A percentile compares a stretch with the other conserved stretches of the same genome.
Conservation (phyloP, 2,113 vertebrate species). For the Cairina moschata region DNA sequence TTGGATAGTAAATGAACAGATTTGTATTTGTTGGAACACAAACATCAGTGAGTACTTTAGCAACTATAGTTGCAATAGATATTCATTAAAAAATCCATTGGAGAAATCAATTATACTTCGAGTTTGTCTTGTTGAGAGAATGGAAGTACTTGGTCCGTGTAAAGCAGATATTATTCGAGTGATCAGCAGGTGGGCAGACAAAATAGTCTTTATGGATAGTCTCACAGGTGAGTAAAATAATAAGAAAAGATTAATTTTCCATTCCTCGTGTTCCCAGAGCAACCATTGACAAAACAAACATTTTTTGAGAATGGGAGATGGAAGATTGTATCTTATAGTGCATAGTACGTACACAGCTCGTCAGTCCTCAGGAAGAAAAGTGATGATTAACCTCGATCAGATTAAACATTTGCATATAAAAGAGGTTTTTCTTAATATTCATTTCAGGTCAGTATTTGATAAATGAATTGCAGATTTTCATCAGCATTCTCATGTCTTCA, state of each 20-base stretch:
- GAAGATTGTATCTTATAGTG: not conserved
- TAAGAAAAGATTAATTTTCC: constrained; percentile 49
- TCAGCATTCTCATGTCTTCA: constrained; percentile 37
- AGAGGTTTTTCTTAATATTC: constrained; percentile 59
- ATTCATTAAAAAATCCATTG: constrained; percentile 66
- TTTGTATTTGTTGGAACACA: constrained; percentile 51
- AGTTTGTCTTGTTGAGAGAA: constrained; percentile 33
- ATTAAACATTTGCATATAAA: constrained; percentile 63
- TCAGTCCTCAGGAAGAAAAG: constrained; percentile 7
- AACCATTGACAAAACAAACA: constrained; percentile 13
- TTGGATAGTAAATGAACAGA: constrained; percentile 6
- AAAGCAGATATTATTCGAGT: not conserved
- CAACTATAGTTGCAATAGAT: constrained; percentile 25
- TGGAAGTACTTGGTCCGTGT: not conserved
- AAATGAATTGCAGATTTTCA: constrained; percentile 58
- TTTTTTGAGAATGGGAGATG: not conserved
- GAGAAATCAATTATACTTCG: constrained; percentile 69
- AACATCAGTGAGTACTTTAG: constrained; percentile 27
- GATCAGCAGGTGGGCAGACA: constrained; percentile 36
- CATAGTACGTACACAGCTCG: not conserved
- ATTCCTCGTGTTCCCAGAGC: not conserved
- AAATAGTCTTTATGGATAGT: constrained; percentile 17
- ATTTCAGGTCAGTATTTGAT: constrained; percentile 66
- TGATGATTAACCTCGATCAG: constrained; percentile 38
- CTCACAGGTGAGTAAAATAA: constrained; percentile 15